A percentile compares a stretch with the other conserved stretches of the same genome.
Conservation (phyloP, 2,888 invertebrate species). For the Lacanobia wlatinum region DNA sequence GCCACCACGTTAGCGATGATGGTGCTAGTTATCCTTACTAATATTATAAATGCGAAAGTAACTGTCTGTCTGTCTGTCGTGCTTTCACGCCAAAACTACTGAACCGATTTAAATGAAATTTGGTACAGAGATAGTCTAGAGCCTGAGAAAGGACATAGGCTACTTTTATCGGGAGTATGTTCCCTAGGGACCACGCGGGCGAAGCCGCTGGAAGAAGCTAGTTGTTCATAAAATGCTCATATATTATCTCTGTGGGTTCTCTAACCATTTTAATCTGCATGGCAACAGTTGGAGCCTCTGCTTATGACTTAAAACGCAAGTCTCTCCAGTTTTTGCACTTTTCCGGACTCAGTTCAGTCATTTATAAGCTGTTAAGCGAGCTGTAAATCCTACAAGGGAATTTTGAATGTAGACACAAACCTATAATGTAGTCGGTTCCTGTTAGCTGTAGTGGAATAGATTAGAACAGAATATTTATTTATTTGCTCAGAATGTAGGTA, state of each 20-base stretch:
- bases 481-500: no score
- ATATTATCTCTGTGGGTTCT: background rate
- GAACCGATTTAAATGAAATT: no score
- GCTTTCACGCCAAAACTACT: no score
- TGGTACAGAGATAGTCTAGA: no score
- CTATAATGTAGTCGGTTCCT: background rate
- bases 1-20: background rate
- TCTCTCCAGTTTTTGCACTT: background rate
- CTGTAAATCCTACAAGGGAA: background rate
- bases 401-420: background rate
- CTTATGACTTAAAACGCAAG: no score
- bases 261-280: background rate
- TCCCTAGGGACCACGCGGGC: no score
- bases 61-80: no score
- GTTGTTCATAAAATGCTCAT: background rate
- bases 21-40: background rate
- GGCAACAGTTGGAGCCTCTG: background rate
- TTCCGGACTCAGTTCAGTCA: background rate
- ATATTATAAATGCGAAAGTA: no score
- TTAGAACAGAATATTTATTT: no score
- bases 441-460: background rate
- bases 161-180: no score
- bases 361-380: background rate
- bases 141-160: no score
- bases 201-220: no score